These are phyloP conservation scores for Sphyrna mokarran DNA, from an alignment of 2,113 vertebrate species.

Conservation along the genomic window DNA sequence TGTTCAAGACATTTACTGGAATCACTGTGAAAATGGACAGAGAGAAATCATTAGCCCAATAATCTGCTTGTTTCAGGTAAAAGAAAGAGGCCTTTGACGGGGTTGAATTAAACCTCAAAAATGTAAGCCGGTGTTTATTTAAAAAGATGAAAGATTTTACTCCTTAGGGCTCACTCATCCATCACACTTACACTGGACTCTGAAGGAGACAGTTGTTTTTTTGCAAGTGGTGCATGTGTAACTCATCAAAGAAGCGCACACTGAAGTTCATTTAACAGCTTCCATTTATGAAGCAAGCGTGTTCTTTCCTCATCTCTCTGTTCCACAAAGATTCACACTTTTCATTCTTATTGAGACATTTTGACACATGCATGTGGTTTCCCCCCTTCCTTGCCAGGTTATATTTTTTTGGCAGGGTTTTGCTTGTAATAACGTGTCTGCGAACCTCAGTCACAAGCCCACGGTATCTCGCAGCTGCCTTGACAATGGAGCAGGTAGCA, in stretches of 20 bases:
- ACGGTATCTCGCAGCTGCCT: slow-evolving; percentile 18
- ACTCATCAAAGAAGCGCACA: neutral
- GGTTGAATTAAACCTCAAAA: neutral
- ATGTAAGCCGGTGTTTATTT: neutral
- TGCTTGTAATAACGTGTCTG: neutral
- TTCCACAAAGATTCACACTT: slow-evolving; percentile 18
- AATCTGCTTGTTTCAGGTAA: neutral
- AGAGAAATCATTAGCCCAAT: neutral
- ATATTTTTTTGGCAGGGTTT: neutral
- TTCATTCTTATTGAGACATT: neutral
- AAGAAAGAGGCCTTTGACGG: neutral
- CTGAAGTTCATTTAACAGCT: neutral
- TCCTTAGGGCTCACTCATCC: slow-evolving; percentile 1
- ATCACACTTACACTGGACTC: neutral
- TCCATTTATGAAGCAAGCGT: neutral
- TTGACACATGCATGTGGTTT: neutral
- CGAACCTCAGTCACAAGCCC: neutral
- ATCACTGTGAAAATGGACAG: neutral
- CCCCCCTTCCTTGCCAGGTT: neutral
- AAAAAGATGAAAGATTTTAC: neutral
- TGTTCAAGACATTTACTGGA: neutral
- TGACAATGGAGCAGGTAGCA: slow-evolving; percentile 9
- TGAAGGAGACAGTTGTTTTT: slow-evolving; percentile 24
- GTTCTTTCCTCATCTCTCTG: neutral
- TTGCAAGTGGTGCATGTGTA: neutral